phyloP scores from a whole-genome alignment of 2,113 vertebrate species.

The Morphnarchus princeps region DNA sequence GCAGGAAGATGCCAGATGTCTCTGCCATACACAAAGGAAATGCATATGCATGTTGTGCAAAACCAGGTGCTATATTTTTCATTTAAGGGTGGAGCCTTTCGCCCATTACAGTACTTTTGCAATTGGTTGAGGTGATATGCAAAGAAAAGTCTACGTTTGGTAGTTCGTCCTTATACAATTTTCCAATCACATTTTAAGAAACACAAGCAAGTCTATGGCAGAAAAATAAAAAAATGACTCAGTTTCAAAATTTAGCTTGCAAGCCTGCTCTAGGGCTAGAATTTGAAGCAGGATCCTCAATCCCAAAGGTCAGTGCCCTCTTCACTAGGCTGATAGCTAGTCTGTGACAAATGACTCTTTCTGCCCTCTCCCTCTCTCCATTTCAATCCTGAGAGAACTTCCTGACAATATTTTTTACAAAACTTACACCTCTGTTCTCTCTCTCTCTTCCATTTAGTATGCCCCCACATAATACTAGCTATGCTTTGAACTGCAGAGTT shows the following conservation, averaged over 20 bases:
- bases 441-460: background rate
- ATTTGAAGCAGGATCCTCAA: background rate
- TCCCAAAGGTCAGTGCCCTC: background rate
- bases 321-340: background rate
- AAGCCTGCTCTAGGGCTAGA: background rate
- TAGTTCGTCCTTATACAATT: background rate
- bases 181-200: background rate
- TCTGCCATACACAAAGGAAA: background rate
- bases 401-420: background rate
- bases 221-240: background rate
- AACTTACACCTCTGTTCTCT: background rate
- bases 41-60: background rate
- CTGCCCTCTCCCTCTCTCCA: background rate
- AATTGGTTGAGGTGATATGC: background rate
- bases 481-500: background rate
- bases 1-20: background rate
- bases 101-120: rapidly evolving
- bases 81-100: rapidly evolving
- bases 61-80: background rate
- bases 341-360: background rate
- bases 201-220: background rate
- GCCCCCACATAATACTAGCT: background rate
- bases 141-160: background rate
- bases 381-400: background rate
- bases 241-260: background rate